A percentile compares a stretch with the other conserved stretches of the same genome.
Evolutionary conservation across 2,888 invertebrate genomes (phyloP).

Genomic region (Drosophila suboccidentalis): DNA sequence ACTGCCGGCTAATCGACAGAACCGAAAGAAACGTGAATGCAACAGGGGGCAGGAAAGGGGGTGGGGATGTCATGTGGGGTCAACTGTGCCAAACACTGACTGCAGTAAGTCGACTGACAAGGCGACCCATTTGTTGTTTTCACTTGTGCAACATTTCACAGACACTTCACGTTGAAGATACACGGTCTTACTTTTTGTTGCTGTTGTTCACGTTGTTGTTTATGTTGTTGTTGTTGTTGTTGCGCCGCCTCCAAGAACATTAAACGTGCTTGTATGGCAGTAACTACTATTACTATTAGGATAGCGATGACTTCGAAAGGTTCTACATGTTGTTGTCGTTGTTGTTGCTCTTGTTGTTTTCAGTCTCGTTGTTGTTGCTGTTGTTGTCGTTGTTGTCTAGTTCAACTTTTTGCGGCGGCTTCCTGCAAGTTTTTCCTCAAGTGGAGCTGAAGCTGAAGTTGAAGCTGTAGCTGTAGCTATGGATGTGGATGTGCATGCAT

Average conservation of each 20-base stretch:
- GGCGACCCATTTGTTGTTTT: conserved; percentile 79
- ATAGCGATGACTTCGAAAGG: conserved; percentile 43
- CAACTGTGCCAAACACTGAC: conserved; percentile 42
- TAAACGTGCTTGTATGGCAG: conserved; percentile 78
- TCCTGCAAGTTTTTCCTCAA: conserved; percentile 64
- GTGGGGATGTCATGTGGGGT: conserved; percentile 15
- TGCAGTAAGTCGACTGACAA: conserved; percentile 60
- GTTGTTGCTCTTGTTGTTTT: conserved; percentile 23
- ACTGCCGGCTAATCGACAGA: conserved; percentile 73
- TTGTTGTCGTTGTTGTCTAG: conserved; percentile 55
- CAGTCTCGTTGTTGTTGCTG: conserved; percentile 47
- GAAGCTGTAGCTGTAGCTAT: conserved; percentile 25
- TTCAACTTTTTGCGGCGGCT: conserved; percentile 68
- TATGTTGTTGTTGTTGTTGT: conserved; percentile 33
- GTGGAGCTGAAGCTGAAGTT: conserved; percentile 50
- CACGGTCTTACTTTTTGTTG: conserved; percentile 27
- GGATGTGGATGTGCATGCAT: conserved; percentile 38
- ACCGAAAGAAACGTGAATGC: conserved; percentile 46
- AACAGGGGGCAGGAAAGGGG: background rate
- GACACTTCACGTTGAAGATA: conserved; percentile 59
- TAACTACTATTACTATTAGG: conserved; percentile 73
- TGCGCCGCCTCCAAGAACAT: conserved; percentile 73
- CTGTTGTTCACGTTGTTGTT: background rate
- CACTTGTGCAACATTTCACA: conserved; percentile 77
- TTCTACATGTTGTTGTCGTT: conserved; percentile 28